phyloP scores from a whole-genome alignment of 1,140 invertebrate genomes.

The Meloidogyne chitwoodi region DNA sequence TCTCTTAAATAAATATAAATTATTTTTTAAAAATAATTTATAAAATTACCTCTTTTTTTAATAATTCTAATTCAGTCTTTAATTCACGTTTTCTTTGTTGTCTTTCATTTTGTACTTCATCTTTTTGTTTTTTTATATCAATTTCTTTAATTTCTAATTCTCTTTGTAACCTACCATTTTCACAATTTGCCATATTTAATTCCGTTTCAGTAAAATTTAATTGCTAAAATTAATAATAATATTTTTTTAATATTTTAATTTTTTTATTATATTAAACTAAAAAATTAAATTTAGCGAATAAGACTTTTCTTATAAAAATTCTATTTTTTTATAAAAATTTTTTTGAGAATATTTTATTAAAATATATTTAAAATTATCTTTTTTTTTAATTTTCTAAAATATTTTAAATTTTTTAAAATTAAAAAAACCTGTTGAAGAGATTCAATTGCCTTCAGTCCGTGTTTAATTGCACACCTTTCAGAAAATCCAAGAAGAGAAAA shows the following conservation, averaged over 20 bases:
- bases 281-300: no score
- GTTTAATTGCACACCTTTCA: not conserved
- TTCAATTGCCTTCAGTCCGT: not conserved
- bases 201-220: constrained; percentile 26
- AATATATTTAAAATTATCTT: no score
- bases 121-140: constrained; percentile 27
- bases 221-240: constrained; percentile 22
- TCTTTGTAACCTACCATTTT: constrained; percentile 24
- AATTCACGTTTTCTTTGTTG: constrained; percentile 51
- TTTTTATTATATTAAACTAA: not conserved
- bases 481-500: not conserved
- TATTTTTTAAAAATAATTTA: not conserved
- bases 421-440: not conserved
- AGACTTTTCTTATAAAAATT: no score
- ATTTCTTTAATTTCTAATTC: constrained; percentile 34
- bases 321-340: no score
- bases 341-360: no score
- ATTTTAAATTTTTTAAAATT: no score
- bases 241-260: not conserved
- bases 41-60: constrained; percentile 32
- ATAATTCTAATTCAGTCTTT: constrained; percentile 39
- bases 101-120: constrained; percentile 28
- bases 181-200: constrained; percentile 44
- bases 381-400: no score
- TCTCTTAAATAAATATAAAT: not conserved